These are phyloP conservation scores for Halocynthia roretzi DNA, from an alignment of 23 tunicate species.

Conservation along the genomic window DNA sequence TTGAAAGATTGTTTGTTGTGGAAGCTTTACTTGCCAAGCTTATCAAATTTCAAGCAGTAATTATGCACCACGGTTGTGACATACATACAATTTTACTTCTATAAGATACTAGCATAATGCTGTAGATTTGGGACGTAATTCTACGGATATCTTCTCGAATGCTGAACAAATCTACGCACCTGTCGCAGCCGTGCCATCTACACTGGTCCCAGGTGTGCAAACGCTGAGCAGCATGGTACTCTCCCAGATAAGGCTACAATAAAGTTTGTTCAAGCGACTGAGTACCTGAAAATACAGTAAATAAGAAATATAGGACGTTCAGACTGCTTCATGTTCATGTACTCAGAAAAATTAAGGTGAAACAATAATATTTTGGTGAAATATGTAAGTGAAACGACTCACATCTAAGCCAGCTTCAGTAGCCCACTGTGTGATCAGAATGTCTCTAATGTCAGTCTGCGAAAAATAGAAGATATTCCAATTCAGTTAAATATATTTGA, in stretches of 20 bases:
- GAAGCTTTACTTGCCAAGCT: too few relatives aligned
- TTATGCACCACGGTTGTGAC: too few relatives aligned
- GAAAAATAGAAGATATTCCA: not conserved
- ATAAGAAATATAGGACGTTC: not conserved
- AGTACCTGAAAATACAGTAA: constrained; percentile 39
- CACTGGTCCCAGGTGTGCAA: constrained; percentile 64
- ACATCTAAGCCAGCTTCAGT: constrained; percentile 61
- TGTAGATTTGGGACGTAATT: too few relatives aligned
- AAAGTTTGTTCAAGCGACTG: constrained; percentile 47
- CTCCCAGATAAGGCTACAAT: constrained; percentile 93
- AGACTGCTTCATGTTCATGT: too few relatives aligned
- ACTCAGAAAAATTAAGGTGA: too few relatives aligned
- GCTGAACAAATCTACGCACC: constrained; percentile 3
- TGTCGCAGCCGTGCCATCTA: constrained; percentile 33
- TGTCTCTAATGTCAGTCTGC: constrained; percentile 76
- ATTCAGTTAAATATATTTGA: not conserved
- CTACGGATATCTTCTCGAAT: not conserved
- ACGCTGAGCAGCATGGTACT: constrained; percentile 66
- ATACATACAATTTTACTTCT: too few relatives aligned
- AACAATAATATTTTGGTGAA: too few relatives aligned
- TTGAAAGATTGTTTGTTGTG: too few relatives aligned
- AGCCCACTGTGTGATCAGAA: constrained; percentile 77
- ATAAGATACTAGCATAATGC: not conserved
- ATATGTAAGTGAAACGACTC: not conserved
- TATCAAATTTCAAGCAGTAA: too few relatives aligned